A percentile compares a stretch with the other conserved stretches of the same genome.
phyloP scores from a whole-genome alignment of 2,888 invertebrate species.

The Chymomyza amoena region DNA sequence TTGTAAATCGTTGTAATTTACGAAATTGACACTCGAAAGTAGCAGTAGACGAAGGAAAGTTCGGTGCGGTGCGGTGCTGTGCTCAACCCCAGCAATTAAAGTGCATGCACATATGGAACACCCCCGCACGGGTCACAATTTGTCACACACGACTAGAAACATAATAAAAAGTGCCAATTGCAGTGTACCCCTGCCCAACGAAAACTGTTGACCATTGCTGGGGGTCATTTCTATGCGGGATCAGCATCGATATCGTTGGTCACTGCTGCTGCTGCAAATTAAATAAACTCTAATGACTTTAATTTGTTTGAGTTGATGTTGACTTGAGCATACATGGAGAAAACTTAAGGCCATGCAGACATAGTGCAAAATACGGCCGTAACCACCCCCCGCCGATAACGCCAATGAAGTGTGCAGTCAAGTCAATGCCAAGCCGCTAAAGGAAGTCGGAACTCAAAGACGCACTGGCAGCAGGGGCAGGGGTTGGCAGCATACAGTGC shows the following conservation, averaged over 20 bases:
- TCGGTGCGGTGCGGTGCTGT: constrained; percentile 5
- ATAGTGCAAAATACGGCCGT: neutral
- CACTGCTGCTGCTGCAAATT: constrained; percentile 50
- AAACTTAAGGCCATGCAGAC: neutral
- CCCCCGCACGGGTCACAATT: constrained; percentile 44
- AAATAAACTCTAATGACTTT: constrained; percentile 72
- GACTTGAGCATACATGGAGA: neutral
- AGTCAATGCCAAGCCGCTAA: constrained; percentile 22
- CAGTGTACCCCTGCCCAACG: constrained; percentile 27
- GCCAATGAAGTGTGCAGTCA: constrained; percentile 44
- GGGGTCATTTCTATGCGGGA: constrained; percentile 3
- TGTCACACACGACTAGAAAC: constrained; percentile 55
- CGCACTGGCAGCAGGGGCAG: neutral
- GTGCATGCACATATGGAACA: constrained; percentile 53
- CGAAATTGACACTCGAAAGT: constrained; percentile 68
- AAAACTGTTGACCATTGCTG: neutral
- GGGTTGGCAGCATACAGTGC: neutral
- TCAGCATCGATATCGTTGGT: constrained; percentile 25
- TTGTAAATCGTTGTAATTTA: constrained; percentile 69
- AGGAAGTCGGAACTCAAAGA: neutral
- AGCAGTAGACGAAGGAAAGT: neutral
- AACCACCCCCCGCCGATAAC: neutral
- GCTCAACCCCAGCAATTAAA: constrained; percentile 63
- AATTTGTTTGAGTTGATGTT: constrained; percentile 61
- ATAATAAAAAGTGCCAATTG: constrained; percentile 68